Evolutionary conservation across 2,797 vertebrate species (phyloP), one percentile per base, ranked within the genome.

Genomic region (Apogon talboti): DNA sequence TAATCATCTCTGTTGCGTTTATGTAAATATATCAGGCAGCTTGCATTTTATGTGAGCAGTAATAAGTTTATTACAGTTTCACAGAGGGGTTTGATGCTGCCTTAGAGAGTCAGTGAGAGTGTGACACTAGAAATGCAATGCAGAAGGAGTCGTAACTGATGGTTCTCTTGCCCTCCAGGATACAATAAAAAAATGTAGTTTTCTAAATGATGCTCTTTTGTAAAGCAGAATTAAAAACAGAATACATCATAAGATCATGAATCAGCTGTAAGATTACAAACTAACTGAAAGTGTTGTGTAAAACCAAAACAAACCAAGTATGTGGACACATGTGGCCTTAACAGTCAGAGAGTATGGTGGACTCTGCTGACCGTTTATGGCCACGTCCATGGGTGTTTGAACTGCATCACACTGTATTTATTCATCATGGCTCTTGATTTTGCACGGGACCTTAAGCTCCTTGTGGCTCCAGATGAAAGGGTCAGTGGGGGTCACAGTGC

Each of bases 391-490:
- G 43, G 38, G 48, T 19, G 1, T 18, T 16, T n/a, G n/a, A 59
- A 14, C 40, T 7, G 3, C 68, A 81, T 76, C 59, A 41, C 43
- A 68, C 53, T 47, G 21, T 44, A 52, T 87, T 90, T 44, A 52
- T 87, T 90, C 71, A 68, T 73, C 70, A 66, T 65, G 77, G 21
- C 64, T 61, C 53, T 64, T 64, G 65, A 42, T 80, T 86, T 80
- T 67, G 45, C 79, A 81, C 24, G 8, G 76, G 74, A 82, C 67
- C 16, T 63, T 89, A 91, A 92, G 88, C 88, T 65, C 69, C 88
- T 92, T 92, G 87, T 51, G 40, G 30, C 66, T 58, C 18, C 58
- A 71, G 72, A 86, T 87, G 78, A 87, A 88, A 82, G 64, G 55
- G 77, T 91, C 67, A 72, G 47, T 45, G 65, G 49, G 73, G 64